Base-by-base conservation (phyloP, 2,797 vertebrate genomes). In the Diplodus puntazzo region DNA sequence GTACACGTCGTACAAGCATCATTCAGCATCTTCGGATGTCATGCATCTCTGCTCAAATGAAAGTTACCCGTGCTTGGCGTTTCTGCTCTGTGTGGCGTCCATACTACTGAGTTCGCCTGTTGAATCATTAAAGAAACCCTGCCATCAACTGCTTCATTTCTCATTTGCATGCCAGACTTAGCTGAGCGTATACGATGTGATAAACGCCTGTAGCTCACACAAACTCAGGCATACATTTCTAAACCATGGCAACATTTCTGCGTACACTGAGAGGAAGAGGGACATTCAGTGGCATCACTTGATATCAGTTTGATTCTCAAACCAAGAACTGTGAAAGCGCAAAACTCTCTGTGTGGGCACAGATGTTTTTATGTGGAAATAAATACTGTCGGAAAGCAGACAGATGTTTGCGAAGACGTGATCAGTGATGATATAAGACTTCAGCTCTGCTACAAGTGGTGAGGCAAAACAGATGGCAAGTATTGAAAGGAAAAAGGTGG, bases 391-490 rank as follows among this genome's bases (percentile, higher is more conserved):
- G 46, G 23, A 75, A 50, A 73, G 45, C 74, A 62, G 70, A 60
- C 59, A 79, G 80, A 77, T 77, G 82, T 77, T 79, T 69, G 42
- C 23, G 34, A 73, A 60, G 55, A 74, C 10, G 14, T 57, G 69
- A 75, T 75, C 23, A 60, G 65, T 45, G 73, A 69, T 83, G 73
- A 82, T 78, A 27, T 60, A 71, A 74, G 54, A 60, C 77, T 77
- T 64, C 45, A 39, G 66, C 68, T 72, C 57, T 70, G 30, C 67
- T 73, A 73, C 50, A 75, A 75, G 71, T 63, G 53, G 45, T 20
- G 52, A 77, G 71, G 64, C 54, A 58, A 73, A 75, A 58, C 66
- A 82, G 77, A 89, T 61, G 74, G 77, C 52, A 69, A 45, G 42
- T 72, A 60, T 62, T 79, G 70, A 18, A 74, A 61, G 46, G 16